Evolutionary conservation across 2,888 invertebrate genomes (phyloP).

Genomic region (Epirrhoe alternata): DNA sequence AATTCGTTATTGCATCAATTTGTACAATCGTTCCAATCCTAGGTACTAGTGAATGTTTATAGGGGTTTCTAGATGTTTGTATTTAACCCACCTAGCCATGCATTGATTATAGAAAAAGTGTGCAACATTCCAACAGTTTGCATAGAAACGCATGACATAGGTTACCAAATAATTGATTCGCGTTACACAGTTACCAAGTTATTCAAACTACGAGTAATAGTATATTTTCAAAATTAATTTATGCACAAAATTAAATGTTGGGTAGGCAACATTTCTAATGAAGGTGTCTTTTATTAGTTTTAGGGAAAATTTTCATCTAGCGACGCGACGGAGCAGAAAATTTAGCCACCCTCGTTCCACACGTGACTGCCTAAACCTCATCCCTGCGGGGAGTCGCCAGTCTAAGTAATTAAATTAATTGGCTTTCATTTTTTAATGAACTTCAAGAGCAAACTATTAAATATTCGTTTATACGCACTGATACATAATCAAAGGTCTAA

Average conservation of each 20-base stretch:
- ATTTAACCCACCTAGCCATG: background rate
- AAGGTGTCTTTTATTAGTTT: slow-evolving; percentile 55
- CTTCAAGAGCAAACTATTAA: background rate
- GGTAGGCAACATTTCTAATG: background rate
- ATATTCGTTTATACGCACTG: background rate
- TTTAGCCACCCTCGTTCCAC: slow-evolving; percentile 71
- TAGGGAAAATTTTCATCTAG: slow-evolving; percentile 65
- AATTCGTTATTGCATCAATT: background rate
- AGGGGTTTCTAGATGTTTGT: background rate
- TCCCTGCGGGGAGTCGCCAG: slow-evolving; percentile 18
- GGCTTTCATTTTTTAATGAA: slow-evolving; percentile 31
- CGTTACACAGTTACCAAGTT: background rate
- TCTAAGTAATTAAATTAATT: slow-evolving; percentile 31
- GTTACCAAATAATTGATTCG: no score
- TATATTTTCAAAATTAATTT: slow-evolving; percentile 1
- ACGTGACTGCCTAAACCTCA: slow-evolving; percentile 58
- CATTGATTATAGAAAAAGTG: no score
- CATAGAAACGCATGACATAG: no score
- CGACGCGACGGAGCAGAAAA: slow-evolving; percentile 73
- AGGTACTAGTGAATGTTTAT: background rate
- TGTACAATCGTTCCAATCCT: background rate
- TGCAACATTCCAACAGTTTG: no score
- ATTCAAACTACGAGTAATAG: background rate
- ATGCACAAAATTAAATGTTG: background rate
- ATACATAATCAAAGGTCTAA: background rate